A percentile compares a stretch with the other conserved stretches of the same genome.
These are phyloP conservation scores for Limnephilus auricula DNA, from an alignment of 2,888 invertebrate species.

Conservation along the genomic window DNA sequence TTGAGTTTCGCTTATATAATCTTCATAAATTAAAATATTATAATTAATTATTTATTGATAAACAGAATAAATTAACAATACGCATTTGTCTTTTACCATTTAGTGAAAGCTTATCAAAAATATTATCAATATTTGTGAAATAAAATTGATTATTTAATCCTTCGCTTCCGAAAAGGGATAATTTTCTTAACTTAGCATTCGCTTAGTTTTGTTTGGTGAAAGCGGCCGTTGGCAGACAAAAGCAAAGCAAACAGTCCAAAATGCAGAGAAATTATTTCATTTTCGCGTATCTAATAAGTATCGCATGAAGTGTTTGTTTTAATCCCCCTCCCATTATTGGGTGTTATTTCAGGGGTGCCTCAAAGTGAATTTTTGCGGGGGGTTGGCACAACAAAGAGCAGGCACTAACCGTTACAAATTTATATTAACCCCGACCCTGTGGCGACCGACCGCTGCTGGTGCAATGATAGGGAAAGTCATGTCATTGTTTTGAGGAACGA, in stretches of 20 bases:
- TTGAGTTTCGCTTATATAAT: too few species aligned
- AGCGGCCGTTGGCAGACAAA: background rate
- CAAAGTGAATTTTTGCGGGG: conserved; percentile 23
- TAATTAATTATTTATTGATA: too few species aligned
- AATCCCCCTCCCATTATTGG: conserved; percentile 43
- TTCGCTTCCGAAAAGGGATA: background rate
- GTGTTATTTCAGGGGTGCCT: conserved; percentile 50
- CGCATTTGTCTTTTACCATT: too few species aligned
- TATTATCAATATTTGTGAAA: too few species aligned
- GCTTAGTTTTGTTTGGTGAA: background rate
- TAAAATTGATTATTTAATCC: too few species aligned
- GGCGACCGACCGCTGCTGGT: background rate
- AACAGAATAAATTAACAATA: too few species aligned
- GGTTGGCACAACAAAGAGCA: conserved; percentile 55
- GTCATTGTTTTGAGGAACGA: background rate
- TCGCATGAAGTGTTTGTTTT: conserved; percentile 60
- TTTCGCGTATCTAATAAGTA: conserved; percentile 41
- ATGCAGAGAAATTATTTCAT: background rate
- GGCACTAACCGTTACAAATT: conserved; percentile 64
- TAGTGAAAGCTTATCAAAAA: too few species aligned
- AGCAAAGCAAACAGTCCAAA: background rate
- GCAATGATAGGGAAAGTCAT: conserved; percentile 6
- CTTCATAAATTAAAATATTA: too few species aligned
- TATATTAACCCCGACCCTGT: conserved; percentile 40
- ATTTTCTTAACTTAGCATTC: background rate